Evolutionary conservation across 2,113 vertebrate species (phyloP).

Genomic region (Pseudopodoces humilis): DNA sequence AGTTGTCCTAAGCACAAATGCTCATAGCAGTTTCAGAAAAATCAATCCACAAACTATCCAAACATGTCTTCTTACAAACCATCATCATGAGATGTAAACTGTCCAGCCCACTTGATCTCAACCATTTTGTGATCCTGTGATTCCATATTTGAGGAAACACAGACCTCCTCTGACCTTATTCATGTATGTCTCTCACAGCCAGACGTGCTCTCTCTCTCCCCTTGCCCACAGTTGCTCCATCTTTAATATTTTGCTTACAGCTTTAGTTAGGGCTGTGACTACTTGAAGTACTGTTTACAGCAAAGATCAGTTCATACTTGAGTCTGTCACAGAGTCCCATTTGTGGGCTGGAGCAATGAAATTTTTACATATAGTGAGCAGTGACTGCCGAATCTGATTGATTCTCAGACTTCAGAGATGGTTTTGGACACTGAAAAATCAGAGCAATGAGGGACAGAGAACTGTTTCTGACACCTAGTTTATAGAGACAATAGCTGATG

Average conservation of each 20-base stretch:
- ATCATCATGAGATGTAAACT: neutral
- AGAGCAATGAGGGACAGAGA: neutral
- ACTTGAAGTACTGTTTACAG: neutral
- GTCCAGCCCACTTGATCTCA: neutral
- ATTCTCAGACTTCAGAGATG: neutral
- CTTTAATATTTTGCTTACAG: neutral
- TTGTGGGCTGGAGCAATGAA: neutral
- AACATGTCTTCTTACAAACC: neutral
- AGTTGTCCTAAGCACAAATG: neutral
- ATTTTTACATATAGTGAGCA: neutral
- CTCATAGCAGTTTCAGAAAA: neutral
- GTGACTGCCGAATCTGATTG: neutral
- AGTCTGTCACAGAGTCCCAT: neutral
- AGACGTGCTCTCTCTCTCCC: neutral
- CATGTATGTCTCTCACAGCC: neutral
- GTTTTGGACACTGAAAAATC: neutral
- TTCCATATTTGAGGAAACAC: neutral
- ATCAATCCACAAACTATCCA: neutral
- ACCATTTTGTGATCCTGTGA: fast-evolving
- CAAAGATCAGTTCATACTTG: neutral
- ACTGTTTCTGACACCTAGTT: neutral
- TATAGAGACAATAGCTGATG: neutral
- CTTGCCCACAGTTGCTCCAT: neutral
- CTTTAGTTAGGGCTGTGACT: neutral
- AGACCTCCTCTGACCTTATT: neutral